Conservation (phyloP, 2,888 invertebrate genomes). For the Xestoiulus laeticollis region DNA sequence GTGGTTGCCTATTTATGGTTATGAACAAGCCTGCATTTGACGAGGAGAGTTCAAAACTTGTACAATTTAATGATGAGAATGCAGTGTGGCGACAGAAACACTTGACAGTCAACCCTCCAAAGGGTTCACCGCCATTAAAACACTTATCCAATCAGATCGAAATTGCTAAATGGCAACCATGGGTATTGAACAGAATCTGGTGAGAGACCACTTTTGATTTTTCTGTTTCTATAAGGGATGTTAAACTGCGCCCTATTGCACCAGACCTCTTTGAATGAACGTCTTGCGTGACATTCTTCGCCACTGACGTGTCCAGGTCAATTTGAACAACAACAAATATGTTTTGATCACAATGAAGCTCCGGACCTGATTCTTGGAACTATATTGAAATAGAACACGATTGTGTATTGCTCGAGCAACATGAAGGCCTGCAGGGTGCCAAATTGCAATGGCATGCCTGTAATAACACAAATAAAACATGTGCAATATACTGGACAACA, state of each 20-base stretch:
- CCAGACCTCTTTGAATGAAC: not conserved
- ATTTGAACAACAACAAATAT: not conserved
- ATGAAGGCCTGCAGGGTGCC: not conserved
- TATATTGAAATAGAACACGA: not conserved
- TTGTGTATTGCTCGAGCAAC: not conserved
- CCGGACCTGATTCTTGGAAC: not conserved
- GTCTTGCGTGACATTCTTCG: not conserved
- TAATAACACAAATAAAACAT: not conserved
- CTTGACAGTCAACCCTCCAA: not conserved
- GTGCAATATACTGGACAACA: not conserved
- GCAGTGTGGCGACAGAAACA: slow-evolving; percentile 8
- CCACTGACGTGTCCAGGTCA: not conserved
- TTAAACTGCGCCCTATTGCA: not conserved
- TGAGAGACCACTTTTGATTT: slow-evolving; percentile 22
- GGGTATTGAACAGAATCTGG: not conserved
- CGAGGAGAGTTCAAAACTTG: not conserved
- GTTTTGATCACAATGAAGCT: not conserved
- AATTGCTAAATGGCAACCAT: not conserved
- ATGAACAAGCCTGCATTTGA: not conserved
- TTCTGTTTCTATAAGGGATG: not conserved
- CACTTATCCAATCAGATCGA: slow-evolving; percentile 5
- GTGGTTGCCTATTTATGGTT: slow-evolving; percentile 30
- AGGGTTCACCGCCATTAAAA: slow-evolving; percentile 30
- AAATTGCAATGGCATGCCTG: not conserved
- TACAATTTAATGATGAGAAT: not conserved